phyloP scores from a whole-genome alignment of 2,113 vertebrate genomes.

The Amblyornis subalaris region DNA sequence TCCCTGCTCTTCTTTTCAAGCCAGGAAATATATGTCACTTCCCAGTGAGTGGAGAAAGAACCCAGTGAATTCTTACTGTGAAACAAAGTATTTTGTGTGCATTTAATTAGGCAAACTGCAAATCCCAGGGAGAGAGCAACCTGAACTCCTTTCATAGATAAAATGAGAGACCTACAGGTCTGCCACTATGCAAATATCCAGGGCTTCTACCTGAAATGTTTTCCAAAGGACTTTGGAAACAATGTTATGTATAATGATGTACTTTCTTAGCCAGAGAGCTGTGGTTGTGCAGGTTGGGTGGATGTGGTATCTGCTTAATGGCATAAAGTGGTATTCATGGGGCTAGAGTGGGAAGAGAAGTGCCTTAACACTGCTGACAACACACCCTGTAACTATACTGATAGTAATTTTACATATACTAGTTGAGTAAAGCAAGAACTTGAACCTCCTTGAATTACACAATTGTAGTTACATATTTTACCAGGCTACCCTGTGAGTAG shows the following conservation, averaged over 20 bases:
- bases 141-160: not conserved
- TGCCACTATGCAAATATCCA: not conserved
- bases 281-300: not conserved
- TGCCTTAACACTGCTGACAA: not conserved
- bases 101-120: not conserved
- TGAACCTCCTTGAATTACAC: not conserved
- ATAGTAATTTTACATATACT: not conserved
- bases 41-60: conserved; percentile 55
- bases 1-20: not conserved
- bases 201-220: not conserved
- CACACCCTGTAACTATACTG: not conserved
- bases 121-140: not conserved
- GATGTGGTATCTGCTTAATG: not conserved
- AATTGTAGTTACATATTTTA: not conserved
- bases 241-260: not conserved
- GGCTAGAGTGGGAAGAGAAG: not conserved
- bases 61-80: not conserved
- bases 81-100: not conserved
- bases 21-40: conserved; percentile 11
- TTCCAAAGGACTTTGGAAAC: not conserved
- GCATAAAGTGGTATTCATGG: not conserved
- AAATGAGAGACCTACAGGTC: not conserved
- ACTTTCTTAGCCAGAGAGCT: not conserved
- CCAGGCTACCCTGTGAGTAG: not conserved
- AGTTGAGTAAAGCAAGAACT: not conserved